Evolutionary conservation across 2,113 vertebrate genomes (phyloP).

Genomic region (Siniperca knerii): DNA sequence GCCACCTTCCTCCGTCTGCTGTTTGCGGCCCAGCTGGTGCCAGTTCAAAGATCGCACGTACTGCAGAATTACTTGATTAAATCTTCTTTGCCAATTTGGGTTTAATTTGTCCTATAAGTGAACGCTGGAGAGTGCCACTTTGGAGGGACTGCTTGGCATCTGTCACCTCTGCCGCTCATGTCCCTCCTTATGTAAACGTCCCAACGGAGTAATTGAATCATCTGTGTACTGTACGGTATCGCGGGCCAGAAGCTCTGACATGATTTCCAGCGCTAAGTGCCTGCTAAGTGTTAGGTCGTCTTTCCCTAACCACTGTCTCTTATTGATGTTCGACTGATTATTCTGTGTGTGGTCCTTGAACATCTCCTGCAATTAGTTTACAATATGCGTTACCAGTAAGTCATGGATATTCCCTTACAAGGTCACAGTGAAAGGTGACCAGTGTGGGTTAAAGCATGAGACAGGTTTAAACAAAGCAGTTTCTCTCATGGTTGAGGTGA

Average conservation of each 20-base stretch:
- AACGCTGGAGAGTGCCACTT: conserved; percentile 1
- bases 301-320: background rate
- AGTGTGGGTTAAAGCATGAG: background rate
- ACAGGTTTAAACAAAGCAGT: background rate
- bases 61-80: conserved; percentile 21
- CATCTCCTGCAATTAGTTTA: background rate
- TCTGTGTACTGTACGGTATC: conserved; percentile 10
- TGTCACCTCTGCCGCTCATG: conserved; percentile 1
- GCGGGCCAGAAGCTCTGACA: conserved; percentile 13
- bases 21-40: background rate
- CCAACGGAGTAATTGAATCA: conserved; percentile 53
- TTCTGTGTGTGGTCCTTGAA: conserved; percentile 9
- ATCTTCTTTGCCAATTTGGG: conserved; percentile 30
- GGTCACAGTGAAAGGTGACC: background rate
- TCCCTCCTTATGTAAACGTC: conserved; percentile 64
- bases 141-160: conserved; percentile 3
- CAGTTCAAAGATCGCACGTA: background rate
- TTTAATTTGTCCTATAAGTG: conserved; percentile 9
- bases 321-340: conserved; percentile 1
- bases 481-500: background rate
- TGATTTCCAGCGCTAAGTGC: conserved; percentile 22
- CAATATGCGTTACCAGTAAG: background rate
- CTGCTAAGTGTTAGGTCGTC: conserved; percentile 26
- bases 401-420: conserved; percentile 4
- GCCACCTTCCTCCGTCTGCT: background rate